These are phyloP conservation scores for Leucania comma DNA, from an alignment of 2,888 invertebrate genomes.

Conservation along the genomic window DNA sequence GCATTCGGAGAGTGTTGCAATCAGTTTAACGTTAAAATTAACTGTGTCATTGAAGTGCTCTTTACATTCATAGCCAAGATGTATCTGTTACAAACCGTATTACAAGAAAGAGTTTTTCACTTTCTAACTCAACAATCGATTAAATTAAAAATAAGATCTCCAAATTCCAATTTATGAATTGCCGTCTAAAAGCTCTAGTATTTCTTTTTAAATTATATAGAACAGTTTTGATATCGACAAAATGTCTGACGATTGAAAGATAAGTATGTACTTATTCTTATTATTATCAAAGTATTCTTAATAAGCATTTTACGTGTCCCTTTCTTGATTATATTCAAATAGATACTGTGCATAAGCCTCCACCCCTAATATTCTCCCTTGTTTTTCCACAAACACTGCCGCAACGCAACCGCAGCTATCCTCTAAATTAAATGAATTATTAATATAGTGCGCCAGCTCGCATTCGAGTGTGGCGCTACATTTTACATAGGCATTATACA, in stretches of 20 bases:
- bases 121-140: too few species aligned
- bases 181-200: too few species aligned
- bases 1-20: conserved; percentile 17
- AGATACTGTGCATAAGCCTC: neutral
- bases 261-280: too few species aligned
- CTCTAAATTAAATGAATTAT: conserved; percentile 40
- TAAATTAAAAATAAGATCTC: too few species aligned
- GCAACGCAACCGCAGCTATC: neutral
- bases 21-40: conserved; percentile 21
- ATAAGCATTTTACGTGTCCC: neutral
- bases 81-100: conserved; percentile 8
- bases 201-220: too few species aligned
- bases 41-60: conserved; percentile 34
- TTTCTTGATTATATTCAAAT: neutral
- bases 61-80: conserved; percentile 16
- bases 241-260: too few species aligned
- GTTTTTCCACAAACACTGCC: neutral
- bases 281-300: too few species aligned
- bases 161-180: too few species aligned
- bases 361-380: neutral
- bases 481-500: conserved; percentile 1
- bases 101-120: neutral
- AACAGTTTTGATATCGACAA: too few species aligned
- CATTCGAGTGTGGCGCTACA: neutral
- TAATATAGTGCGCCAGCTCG: conserved; percentile 24